Evolutionary conservation across 2,797 vertebrate genomes (phyloP), one percentile per base, ranked within the genome.

Genomic region (Cossypha dichroa): DNA sequence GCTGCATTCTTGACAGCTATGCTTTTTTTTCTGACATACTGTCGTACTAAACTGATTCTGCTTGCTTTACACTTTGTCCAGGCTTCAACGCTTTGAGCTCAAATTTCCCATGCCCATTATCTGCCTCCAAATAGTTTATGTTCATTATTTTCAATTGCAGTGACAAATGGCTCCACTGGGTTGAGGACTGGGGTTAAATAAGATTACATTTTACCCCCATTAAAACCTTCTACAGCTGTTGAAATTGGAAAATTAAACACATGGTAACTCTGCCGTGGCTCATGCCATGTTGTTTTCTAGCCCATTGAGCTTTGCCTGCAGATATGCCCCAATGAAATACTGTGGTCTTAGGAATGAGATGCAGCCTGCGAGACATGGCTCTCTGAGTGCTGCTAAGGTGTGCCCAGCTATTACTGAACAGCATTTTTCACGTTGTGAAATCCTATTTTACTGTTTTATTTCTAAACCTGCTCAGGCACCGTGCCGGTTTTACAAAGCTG

Each of bases 211-310:
- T 80, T 45, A 28, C 36, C 10, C 22, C 10, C 33, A 33, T 41
- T 69, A 54, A 76, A 87, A 48, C 55, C 33, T 66, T 59, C 62
- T 51, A 48, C 55, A 85, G 43, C 55, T 58, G 15, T 11, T 31
- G 20, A 45, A 59, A 76, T 63, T 85, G 83, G 80, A 88, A 94
- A 93, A 88, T 72, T n/a, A 63, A 88, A 62, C 59, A 36, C 51
- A 25, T 3, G 18, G 63, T 84, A 73, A 56, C 29, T 58, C 41
- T 34, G 52, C 80, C 0, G 0, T 55, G 52, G 77, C 64, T 85
- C 36, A 6, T 0, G 0, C 70, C 4, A 1, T 51, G 69, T 63
- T 58, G 54, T 85, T 88, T 78, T 90, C 67, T 1, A 8, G 74
- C 74, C 54, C 77, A 31, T 51, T 0, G 0, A 75, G 66, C 58